Conservation (phyloP, 2,797 vertebrate species). For the Allobates femoralis region DNA sequence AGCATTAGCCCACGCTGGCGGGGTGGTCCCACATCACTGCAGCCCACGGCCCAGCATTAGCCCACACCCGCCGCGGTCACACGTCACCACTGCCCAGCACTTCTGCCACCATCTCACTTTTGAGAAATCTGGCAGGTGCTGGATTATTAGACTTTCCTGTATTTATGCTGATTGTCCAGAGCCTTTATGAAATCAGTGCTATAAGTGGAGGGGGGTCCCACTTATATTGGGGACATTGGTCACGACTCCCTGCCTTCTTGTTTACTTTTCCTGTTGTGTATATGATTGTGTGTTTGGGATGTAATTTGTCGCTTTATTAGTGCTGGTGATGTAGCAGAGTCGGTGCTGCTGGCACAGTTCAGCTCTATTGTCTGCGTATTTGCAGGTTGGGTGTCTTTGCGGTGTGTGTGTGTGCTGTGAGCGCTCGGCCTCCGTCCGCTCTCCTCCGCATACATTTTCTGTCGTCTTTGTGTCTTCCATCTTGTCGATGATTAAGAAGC, state of each 20-base stretch:
- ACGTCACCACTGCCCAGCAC: not conserved
- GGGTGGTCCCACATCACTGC: not conserved
- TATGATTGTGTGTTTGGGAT: no score
- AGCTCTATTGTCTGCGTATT: not conserved
- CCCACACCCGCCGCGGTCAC: not conserved
- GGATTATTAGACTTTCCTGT: no score
- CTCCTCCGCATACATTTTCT: not conserved
- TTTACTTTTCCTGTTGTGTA: no score
- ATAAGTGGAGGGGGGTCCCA: no score
- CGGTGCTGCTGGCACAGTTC: not conserved
- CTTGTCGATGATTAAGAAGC: not conserved
- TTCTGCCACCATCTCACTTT: no score
- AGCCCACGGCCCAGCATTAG: slow-evolving; percentile 1
- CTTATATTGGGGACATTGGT: no score
- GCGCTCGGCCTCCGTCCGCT: not conserved
- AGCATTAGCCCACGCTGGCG: not conserved
- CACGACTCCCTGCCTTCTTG: no score
- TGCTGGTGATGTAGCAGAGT: not conserved
- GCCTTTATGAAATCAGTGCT: no score
- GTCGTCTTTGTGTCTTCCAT: slow-evolving; percentile 32
- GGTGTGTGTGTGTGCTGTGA: not conserved
- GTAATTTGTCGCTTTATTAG: no score
- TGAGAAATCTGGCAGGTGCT: no score
- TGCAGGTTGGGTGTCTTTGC: not conserved
- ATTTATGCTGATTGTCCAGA: no score